Evolutionary conservation across 1,140 invertebrate species (phyloP).

Genomic region (Tribolium madens): DNA sequence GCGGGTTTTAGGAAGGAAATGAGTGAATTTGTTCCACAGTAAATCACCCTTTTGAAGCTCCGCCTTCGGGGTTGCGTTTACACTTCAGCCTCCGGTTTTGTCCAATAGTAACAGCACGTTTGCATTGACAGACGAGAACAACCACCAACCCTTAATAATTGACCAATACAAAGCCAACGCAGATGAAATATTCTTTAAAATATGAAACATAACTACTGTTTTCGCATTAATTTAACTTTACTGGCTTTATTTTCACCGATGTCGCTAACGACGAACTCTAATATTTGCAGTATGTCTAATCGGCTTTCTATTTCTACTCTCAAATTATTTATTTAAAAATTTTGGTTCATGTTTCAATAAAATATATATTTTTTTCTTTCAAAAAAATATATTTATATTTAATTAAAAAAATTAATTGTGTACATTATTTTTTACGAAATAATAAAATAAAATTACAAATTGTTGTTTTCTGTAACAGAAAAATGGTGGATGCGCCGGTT

Average conservation of each 20-base stretch:
- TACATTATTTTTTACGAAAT: background rate
- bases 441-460: no score
- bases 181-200: slow-evolving; percentile 39
- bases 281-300: background rate
- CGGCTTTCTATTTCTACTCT: no score
- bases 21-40: slow-evolving; percentile 51
- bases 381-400: slow-evolving; percentile 1
- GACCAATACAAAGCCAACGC: slow-evolving; percentile 52
- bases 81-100: slow-evolving; percentile 55
- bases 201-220: slow-evolving; percentile 41
- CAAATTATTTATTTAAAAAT: no score
- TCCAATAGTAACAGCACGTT: slow-evolving; percentile 53
- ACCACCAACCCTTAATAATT: slow-evolving; percentile 57
- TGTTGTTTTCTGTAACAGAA: no score
- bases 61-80: slow-evolving; percentile 60
- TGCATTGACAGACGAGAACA: slow-evolving; percentile 49
- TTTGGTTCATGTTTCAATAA: no score
- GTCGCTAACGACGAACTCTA: background rate
- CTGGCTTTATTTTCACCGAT: slow-evolving; percentile 21
- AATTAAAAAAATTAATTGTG: background rate
- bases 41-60: slow-evolving; percentile 56
- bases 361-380: no score
- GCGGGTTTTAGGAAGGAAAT: slow-evolving; percentile 50
- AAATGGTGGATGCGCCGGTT: no score
- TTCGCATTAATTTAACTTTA: slow-evolving; percentile 39